Evolutionary conservation across 1,140 invertebrate species (phyloP).

Genomic region (Theocolax elegans): DNA sequence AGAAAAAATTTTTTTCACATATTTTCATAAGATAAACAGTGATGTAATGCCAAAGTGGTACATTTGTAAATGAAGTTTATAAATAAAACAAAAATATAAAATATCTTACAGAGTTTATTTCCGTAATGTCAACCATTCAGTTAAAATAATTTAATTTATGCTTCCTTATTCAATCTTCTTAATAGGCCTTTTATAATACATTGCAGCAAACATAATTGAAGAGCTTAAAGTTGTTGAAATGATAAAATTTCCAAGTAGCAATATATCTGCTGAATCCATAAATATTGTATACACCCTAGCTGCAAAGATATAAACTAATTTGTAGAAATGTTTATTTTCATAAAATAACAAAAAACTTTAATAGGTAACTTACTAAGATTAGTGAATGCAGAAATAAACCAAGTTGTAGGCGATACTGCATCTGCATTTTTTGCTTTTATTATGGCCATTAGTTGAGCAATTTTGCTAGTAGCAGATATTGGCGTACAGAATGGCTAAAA

Average conservation of each 20-base stretch:
- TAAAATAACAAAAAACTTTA: background rate
- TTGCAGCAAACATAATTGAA: slow-evolving; percentile 58
- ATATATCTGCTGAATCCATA: slow-evolving; percentile 66
- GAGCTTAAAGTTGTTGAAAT: slow-evolving; percentile 63
- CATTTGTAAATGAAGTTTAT: slow-evolving; percentile 30
- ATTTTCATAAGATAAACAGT: slow-evolving; percentile 36
- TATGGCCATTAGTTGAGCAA: slow-evolving; percentile 75
- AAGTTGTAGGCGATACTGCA: slow-evolving; percentile 74
- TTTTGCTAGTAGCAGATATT: slow-evolving; percentile 76
- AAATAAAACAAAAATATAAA: slow-evolving; percentile 35
- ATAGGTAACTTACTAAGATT: slow-evolving; percentile 72
- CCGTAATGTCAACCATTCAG: background rate
- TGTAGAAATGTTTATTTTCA: background rate
- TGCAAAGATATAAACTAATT: slow-evolving; percentile 49
- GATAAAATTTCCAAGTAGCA: slow-evolving; percentile 64
- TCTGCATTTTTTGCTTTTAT: slow-evolving; percentile 72
- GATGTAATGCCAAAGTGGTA: slow-evolving; percentile 40
- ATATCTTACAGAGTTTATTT: background rate
- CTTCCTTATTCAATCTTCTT: slow-evolving; percentile 52
- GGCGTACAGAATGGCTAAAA: slow-evolving; percentile 76
- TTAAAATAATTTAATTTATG: slow-evolving; percentile 1
- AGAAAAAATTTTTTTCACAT: slow-evolving; percentile 31
- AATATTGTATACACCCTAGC: slow-evolving; percentile 67
- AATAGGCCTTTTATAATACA: slow-evolving; percentile 56
- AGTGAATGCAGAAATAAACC: slow-evolving; percentile 76